phyloP scores from a whole-genome alignment of 2,888 invertebrate genomes.

The Coelopa pilipes region DNA sequence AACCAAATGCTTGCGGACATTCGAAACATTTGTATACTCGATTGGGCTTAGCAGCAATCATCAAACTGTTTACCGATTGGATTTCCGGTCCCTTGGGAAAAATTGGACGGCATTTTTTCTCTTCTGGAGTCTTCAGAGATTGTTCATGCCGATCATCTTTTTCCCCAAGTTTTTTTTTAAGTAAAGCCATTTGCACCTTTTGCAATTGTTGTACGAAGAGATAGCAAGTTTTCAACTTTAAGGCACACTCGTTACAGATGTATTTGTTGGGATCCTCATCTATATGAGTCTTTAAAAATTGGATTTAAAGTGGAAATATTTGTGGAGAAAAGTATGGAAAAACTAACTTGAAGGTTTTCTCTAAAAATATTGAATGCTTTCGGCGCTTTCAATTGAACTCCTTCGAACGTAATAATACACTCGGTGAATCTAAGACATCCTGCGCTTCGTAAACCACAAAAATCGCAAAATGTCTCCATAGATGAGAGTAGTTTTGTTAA shows the following conservation, averaged over 20 bases:
- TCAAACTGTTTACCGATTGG: background rate
- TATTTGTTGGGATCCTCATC: background rate
- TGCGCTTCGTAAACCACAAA: constrained; percentile 38
- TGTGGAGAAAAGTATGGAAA: background rate
- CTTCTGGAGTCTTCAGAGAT: background rate
- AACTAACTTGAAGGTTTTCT: background rate
- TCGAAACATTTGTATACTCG: constrained; percentile 48
- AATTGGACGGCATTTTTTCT: background rate
- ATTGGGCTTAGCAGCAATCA: background rate
- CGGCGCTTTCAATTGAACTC: constrained; percentile 14
- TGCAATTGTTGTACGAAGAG: constrained; percentile 40
- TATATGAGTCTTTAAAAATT: background rate
- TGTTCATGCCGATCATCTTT: background rate
- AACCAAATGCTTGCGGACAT: constrained; percentile 45
- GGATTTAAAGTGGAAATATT: background rate
- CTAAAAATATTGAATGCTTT: constrained; percentile 39
- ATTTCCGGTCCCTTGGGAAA: background rate
- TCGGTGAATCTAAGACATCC: constrained; percentile 32
- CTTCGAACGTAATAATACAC: constrained; percentile 8
- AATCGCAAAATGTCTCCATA: constrained; percentile 31
- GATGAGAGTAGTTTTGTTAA: too few relatives aligned
- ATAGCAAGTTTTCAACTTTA: constrained; percentile 36
- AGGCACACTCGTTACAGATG: constrained; percentile 38
- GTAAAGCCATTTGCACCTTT: constrained; percentile 15
- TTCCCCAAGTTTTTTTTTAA: background rate